phyloP scores from a whole-genome alignment of 2,888 invertebrate genomes.

The Apotomis betuletana region DNA sequence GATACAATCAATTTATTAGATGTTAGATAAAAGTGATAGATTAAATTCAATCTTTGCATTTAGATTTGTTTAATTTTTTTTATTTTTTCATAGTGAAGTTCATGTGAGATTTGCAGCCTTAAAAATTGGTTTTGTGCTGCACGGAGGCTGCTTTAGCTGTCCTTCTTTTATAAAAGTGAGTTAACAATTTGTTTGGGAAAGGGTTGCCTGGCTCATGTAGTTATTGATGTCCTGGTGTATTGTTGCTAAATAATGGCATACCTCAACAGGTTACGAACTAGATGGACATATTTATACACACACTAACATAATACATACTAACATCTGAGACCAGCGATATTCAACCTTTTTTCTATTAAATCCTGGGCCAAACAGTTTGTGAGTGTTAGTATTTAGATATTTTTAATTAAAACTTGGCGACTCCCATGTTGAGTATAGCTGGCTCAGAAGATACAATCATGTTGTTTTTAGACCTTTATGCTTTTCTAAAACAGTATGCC shows the following conservation, averaged over 20 bases:
- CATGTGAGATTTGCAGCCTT: constrained; percentile 59
- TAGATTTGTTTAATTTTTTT: constrained; percentile 44
- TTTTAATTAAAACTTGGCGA: no score
- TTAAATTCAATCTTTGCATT: constrained; percentile 2
- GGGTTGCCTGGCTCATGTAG: constrained; percentile 39
- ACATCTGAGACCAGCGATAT: no score
- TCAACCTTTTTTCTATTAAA: no score
- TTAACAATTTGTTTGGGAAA: constrained; percentile 50
- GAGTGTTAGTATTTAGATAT: no score
- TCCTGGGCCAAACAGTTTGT: no score
- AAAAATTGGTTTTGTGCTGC: constrained; percentile 58
- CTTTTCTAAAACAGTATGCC: neutral
- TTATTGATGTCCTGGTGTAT: constrained; percentile 41
- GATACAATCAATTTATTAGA: neutral
- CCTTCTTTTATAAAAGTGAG: constrained; percentile 56
- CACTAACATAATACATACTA: neutral
- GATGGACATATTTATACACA: neutral
- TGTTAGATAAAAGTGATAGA: neutral
- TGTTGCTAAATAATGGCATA: neutral
- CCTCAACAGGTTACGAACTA: neutral
- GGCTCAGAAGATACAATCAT: neutral
- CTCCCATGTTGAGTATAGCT: no score
- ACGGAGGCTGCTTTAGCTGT: constrained; percentile 51
- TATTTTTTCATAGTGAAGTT: constrained; percentile 62
- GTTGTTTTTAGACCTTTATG: neutral